phyloP scores from a whole-genome alignment of 2,888 invertebrate genomes.

The Lithophane ornitopus region DNA sequence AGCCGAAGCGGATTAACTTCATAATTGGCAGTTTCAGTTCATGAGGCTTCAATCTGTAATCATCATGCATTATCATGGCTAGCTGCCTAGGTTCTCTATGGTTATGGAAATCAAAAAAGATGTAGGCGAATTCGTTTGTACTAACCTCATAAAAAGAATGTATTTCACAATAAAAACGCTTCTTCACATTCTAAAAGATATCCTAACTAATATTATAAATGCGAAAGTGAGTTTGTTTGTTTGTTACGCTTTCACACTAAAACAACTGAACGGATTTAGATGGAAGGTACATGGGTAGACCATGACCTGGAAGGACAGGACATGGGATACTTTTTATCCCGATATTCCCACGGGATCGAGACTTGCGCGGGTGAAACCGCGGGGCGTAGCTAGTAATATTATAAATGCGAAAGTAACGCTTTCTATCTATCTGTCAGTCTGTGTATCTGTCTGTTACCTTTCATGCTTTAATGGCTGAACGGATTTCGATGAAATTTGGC shows the following conservation, averaged over 20 bases:
- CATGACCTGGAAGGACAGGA: too few relatives aligned
- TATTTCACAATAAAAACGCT: not conserved
- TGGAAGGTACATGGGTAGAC: too few relatives aligned
- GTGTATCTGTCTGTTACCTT: not conserved
- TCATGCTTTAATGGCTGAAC: not conserved
- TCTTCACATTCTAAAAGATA: not conserved
- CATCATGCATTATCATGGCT: not conserved
- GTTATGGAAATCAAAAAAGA: not conserved
- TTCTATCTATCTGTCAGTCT: not conserved
- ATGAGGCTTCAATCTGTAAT: conserved; percentile 6
- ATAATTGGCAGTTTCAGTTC: conserved; percentile 13
- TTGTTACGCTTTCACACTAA: too few relatives aligned
- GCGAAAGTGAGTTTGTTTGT: too few relatives aligned
- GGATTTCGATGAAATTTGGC: not conserved
- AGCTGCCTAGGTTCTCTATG: not conserved
- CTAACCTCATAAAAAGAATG: not conserved
- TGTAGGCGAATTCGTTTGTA: not conserved
- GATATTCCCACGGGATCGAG: too few relatives aligned
- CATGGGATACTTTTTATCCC: too few relatives aligned
- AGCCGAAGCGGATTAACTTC: conserved; percentile 6
- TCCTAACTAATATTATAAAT: too few relatives aligned
- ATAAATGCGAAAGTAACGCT: not conserved
- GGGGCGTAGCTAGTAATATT: too few relatives aligned
- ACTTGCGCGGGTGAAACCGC: too few relatives aligned
- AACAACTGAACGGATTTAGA: too few relatives aligned